Base-by-base conservation (phyloP, 2,888 invertebrate genomes). In the Caenorhabditis sulstoni region DNA sequence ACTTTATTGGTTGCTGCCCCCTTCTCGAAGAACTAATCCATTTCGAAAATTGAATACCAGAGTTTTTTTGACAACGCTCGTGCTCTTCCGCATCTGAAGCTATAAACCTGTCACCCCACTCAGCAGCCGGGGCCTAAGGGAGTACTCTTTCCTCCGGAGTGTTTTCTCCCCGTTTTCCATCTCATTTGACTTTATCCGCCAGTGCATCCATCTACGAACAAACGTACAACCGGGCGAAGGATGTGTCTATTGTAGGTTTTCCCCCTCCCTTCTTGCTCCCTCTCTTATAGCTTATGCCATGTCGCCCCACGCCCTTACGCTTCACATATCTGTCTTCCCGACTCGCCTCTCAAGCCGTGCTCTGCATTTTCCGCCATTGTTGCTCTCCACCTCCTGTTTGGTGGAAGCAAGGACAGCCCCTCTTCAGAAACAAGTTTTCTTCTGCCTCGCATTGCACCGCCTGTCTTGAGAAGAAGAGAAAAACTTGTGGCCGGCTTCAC, bases 221-320 rank as follows among this genome's bases (percentile, higher is more conserved):
- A 62, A 23, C 37, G 57, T 61, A 70, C 41, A 58, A 49, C 37
- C 49, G 35, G 22, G 44, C 29, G 7, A 29, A 29, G 49, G 45
- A 59, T 70, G 71, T 62, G 71, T 49, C 62, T 71, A 71, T 71
- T 71, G 71, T 62, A 71, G 62, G 70, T 35, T 57, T 55, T 71
- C 22, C 29, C 29, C 7, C 7, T 29, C 29, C 4, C 29, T 7
- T 29, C 29, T 29, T 29, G 29, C 29, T 16, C 4, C 16, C 18
- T 3, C 37, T 20, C 41, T 39, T 29, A 23, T 29, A 35, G 41
- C 39, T 22, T 9, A 14, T 58, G 47, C 29, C 67, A 11, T 67
- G 57, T 67, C 23, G 37, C 49, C 53, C 37, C 45, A 29, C 47
- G 44, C 39, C 55, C 57, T 62, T 64, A 73, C 64, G 73, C 73